A percentile compares a stretch with the other conserved stretches of the same genome.
phyloP scores from a whole-genome alignment of 2,113 vertebrate genomes.

The Gymnarchus niloticus region DNA sequence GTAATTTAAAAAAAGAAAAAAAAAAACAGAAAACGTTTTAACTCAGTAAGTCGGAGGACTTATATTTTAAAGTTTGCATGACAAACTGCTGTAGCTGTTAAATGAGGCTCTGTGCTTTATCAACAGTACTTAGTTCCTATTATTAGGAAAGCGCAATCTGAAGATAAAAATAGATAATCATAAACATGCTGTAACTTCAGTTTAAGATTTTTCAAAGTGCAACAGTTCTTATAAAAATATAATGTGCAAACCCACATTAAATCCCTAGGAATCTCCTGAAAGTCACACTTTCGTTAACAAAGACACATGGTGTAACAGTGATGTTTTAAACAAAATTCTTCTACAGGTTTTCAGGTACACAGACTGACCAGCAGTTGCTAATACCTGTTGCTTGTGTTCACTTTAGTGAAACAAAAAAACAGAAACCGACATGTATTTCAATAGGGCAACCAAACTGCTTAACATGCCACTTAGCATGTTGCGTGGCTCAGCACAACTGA shows the following conservation, averaged over 20 bases:
- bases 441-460: neutral
- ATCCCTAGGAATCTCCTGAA: slow-evolving; percentile 1
- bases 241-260: slow-evolving; percentile 7
- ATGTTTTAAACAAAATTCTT: slow-evolving; percentile 13
- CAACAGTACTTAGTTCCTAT: neutral
- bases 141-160: neutral
- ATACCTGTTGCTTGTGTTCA: slow-evolving; percentile 20
- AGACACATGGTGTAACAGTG: slow-evolving; percentile 8
- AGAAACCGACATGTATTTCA: slow-evolving; percentile 5
- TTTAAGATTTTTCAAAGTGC: slow-evolving; percentile 10
- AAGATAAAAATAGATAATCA: slow-evolving; percentile 4
- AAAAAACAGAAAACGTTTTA: neutral
- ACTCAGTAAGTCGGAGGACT: neutral
- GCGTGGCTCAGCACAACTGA: neutral
- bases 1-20: neutral
- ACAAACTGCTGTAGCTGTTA: neutral
- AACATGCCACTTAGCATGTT: neutral
- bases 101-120: neutral
- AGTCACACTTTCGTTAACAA: slow-evolving; percentile 17
- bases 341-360: slow-evolving; percentile 1
- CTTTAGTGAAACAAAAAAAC: slow-evolving; percentile 24
- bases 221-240: neutral
- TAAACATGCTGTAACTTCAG: neutral
- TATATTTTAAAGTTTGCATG: neutral
- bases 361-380: slow-evolving; percentile 28